Base-by-base conservation (phyloP, 2,888 invertebrate genomes). In the Pammene fasciana region DNA sequence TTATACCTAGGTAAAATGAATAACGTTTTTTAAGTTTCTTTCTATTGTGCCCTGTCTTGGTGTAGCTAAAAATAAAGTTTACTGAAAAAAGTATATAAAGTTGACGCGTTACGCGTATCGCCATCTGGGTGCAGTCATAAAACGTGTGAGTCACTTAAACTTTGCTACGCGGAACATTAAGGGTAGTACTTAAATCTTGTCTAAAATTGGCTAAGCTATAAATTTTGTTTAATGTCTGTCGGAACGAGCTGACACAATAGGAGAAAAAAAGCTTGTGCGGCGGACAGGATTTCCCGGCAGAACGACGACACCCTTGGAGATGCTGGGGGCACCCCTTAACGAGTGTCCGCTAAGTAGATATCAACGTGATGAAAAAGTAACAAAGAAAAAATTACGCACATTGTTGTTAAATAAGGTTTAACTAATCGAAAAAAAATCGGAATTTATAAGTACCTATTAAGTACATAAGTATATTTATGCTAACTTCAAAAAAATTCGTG, bases 191-290 rank as follows among this genome's bases (percentile, higher is more conserved):
- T 83, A 86, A 86, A 83, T 82, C 81, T 78, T 80, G 79, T 81
- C 82, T 85, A 83, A 87, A 86, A 86, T 85, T 85, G 86, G 80
- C 78, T 75, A 34, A 57, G 73, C 76, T 80, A 79, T 86, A 87
- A 88, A 86, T 86, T 83, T 74, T 71, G 73, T 75, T 85, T 87
- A 86, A 87, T 85, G 86, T 83, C 78, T 78, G 81, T 78, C 77
- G 81, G 78, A 82, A 81, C 82, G 85, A 82, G 78, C 79, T 74
- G 67, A 77, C 80, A 84, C 85, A 84, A 87, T 83, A 78, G 79
- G 75, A 77, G 74, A 57, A 71, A 71, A n/a, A 70, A 72, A 65
- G 70, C 66, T 66, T 54, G 57, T 70, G 54, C 59, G 66, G 65
- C 67, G 59, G 67, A 64, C 73, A 70, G 70, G 70, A 71, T 71